Evolutionary conservation across 2,113 vertebrate genomes (phyloP), one percentile per base, ranked within the genome.

Genomic region (Falcunculus frontatus): DNA sequence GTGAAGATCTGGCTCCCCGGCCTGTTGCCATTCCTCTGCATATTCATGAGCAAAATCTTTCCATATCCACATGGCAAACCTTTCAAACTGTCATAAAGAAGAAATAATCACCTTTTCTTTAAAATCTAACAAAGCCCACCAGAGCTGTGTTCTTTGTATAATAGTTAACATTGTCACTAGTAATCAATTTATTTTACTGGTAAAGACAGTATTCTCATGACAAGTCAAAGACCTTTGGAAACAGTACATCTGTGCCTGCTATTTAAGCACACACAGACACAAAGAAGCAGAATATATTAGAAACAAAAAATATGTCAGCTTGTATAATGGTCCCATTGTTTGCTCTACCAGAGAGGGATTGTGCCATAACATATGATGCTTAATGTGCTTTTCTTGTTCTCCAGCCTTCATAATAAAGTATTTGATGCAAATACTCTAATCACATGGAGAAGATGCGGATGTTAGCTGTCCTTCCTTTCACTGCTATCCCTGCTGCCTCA

Each of bases 251-350:
- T 97, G 97, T 96, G 97, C 97, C 95, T 97, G 94, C 97, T 97
- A 97, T 97, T 97, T 97, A 97, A 97, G 97, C 95, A 97, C 94
- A 96, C 96, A 89, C 96, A 95, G 96, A 94, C 93, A 97, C 97
- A 97, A 97, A 97, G 97, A 86, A 92, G 75, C 87, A 97, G 97
- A 97, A 97, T 97, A 97, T 97, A 97, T 97, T 97, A 97, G 96
- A 97, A 97, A 97, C 97, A 97, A 97, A 97, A 97, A 97, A 97
- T 97, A 97, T 97, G 97, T 97, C 97, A 97, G 96, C 90, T 91
- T 95, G 93, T 96, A 97, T 97, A 97, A 97, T 96, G 95, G 97
- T 86, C 49, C 95, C 94, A 97, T 97, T 97, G 97, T 97, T 97
- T 97, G 87, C 92, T 97, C 91, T 86, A 96, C 96, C 95, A 96